phyloP scores from a whole-genome alignment of 2,888 invertebrate genomes.

The Drosophila macrothrix region DNA sequence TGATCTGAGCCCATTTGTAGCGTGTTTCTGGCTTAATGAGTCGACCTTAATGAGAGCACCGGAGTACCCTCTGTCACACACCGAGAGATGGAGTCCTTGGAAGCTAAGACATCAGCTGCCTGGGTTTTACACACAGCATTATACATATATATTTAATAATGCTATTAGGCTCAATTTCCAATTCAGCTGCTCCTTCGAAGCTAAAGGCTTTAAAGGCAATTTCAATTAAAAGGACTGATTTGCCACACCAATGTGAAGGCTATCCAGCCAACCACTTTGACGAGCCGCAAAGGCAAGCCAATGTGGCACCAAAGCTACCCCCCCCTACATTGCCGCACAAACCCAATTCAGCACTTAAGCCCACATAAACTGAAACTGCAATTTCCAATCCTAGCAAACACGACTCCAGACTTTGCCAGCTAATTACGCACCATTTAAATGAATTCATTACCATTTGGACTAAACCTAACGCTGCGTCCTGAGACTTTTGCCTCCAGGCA shows the following conservation, averaged over 20 bases:
- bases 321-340: conserved; percentile 14
- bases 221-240: conserved; percentile 48
- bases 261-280: conserved; percentile 27
- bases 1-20: conserved; percentile 65
- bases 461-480: conserved; percentile 44
- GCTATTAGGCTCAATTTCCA: conserved; percentile 24
- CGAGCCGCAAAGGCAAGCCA: conserved; percentile 44
- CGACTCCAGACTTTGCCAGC: conserved; percentile 37
- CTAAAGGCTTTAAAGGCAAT: conserved; percentile 53
- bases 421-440: conserved; percentile 79
- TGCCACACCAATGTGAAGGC: not conserved
- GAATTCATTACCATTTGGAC: conserved; percentile 73
- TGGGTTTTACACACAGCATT: not conserved
- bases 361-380: conserved; percentile 33
- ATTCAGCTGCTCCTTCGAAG: conserved; percentile 15
- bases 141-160: conserved; percentile 43
- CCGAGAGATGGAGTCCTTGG: conserved; percentile 30
- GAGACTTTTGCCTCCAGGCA: conserved; percentile 21
- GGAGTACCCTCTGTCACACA: not conserved
- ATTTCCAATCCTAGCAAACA: conserved; percentile 17
- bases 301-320: conserved; percentile 8
- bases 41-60: conserved; percentile 61
- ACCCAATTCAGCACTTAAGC: conserved; percentile 28
- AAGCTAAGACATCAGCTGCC: not conserved
- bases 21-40: conserved; percentile 36